Evolutionary conservation across 2,888 invertebrate genomes (phyloP).

Genomic region (Anodontia alba): DNA sequence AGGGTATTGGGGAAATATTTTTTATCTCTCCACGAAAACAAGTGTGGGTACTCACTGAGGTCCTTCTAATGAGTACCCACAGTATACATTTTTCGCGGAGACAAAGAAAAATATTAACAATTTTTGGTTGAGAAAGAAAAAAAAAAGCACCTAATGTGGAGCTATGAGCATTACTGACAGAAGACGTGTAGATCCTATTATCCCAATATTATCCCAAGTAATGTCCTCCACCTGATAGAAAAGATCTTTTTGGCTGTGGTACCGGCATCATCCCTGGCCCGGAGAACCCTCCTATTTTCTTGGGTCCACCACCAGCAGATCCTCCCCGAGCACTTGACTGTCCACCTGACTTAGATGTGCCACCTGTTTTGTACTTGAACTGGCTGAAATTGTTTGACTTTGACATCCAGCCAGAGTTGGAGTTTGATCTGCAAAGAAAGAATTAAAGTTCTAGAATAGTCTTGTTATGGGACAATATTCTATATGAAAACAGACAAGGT

Average conservation of each 20-base stretch:
- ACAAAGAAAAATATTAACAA: no score
- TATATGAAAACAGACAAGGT: background rate
- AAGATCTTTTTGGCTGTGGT: constrained; percentile 70
- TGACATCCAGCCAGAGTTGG: constrained; percentile 7
- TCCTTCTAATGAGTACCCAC: no score
- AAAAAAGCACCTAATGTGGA: no score
- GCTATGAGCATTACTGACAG: no score
- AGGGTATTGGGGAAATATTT: no score
- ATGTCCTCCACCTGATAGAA: constrained; percentile 45
- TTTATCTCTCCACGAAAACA: no score
- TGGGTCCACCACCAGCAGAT: constrained; percentile 24
- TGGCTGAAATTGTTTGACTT: constrained; percentile 43
- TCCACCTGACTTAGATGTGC: constrained; percentile 21
- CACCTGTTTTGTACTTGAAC: constrained; percentile 38
- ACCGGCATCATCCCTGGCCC: constrained; percentile 77
- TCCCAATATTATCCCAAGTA: background rate
- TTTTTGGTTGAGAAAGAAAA: no score
- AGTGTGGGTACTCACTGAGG: no score
- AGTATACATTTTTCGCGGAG: no score
- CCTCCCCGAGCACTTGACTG: background rate
- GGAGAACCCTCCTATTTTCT: background rate
- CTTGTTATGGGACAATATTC: no score
- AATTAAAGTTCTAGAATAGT: no score
- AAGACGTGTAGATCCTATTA: no score
- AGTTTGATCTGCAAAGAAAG: background rate